Evolutionary conservation across 1,140 invertebrate genomes (phyloP).

Genomic region (Pogonognathellus flavescens): DNA sequence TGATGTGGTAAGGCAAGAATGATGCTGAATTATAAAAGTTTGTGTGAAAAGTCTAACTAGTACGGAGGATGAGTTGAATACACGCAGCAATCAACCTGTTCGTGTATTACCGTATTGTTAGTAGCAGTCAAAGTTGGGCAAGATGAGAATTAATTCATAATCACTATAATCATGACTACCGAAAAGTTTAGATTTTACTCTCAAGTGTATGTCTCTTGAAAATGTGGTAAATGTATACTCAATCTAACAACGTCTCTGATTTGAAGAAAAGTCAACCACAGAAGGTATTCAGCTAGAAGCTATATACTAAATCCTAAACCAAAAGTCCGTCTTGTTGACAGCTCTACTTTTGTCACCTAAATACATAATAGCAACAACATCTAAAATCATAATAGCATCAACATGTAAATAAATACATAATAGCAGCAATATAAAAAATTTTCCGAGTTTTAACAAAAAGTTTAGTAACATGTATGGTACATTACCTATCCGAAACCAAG

Average conservation of each 20-base stretch:
- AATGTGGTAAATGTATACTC: not conserved
- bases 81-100: conserved; percentile 8
- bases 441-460: no score
- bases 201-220: not conserved
- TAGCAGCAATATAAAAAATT: no score
- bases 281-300: no score
- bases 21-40: not conserved
- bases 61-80: conserved; percentile 12
- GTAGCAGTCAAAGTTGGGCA: not conserved
- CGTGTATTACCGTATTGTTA: not conserved
- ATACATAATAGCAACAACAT: no score
- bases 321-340: no score
- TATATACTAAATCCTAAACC: no score
- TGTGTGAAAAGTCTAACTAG: not conserved
- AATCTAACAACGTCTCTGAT: not conserved
- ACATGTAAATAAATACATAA: no score
- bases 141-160: conserved; percentile 20
- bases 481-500: no score
- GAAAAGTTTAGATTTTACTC: conserved; percentile 15
- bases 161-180: conserved; percentile 26
- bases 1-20: conserved; percentile 7
- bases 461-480: no score
- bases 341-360: no score
- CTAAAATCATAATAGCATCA: no score
- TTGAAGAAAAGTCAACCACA: no score